phyloP scores from a whole-genome alignment of 2,113 vertebrate species.

The Apistogramma diplotaenia region DNA sequence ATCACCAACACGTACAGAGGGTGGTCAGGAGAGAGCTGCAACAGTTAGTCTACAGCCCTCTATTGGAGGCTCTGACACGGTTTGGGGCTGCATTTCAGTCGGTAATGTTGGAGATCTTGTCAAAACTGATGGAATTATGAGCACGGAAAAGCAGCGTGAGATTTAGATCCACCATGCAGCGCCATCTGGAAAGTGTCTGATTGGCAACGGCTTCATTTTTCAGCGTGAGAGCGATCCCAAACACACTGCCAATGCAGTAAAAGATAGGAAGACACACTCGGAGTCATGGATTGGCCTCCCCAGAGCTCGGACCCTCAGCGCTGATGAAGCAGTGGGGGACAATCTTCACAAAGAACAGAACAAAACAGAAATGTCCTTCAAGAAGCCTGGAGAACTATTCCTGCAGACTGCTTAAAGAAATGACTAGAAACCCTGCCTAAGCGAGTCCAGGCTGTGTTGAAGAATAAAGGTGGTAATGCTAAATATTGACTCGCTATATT shows the following conservation, averaged over 20 bases:
- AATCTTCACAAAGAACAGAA: not conserved
- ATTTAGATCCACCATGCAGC: too few relatives aligned
- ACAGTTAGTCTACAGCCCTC: not conserved
- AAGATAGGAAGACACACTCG: not conserved
- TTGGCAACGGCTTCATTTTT: not conserved
- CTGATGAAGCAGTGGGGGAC: not conserved
- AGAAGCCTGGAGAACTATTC: not conserved
- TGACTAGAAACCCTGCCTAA: not conserved
- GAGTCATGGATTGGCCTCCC: not conserved
- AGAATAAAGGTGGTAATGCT: not conserved
- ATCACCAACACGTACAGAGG: too few relatives aligned
- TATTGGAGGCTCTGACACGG: not conserved
- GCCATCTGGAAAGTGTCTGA: not conserved
- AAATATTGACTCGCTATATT: too few relatives aligned
- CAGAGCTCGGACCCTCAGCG: not conserved
- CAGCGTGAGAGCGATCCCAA: not conserved
- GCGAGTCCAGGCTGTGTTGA: not conserved
- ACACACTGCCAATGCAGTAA: not conserved
- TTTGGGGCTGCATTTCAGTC: not conserved
- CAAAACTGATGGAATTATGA: not conserved
- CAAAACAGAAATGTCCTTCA: not conserved
- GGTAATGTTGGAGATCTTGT: not conserved
- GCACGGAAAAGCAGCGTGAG: not conserved
- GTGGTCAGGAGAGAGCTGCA: not conserved
- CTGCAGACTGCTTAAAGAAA: not conserved